Percentiles rank a stretch among this genome's conserved stretches.
Conservation (phyloP, 2,888 invertebrate species). For the Diploptera punctata region DNA sequence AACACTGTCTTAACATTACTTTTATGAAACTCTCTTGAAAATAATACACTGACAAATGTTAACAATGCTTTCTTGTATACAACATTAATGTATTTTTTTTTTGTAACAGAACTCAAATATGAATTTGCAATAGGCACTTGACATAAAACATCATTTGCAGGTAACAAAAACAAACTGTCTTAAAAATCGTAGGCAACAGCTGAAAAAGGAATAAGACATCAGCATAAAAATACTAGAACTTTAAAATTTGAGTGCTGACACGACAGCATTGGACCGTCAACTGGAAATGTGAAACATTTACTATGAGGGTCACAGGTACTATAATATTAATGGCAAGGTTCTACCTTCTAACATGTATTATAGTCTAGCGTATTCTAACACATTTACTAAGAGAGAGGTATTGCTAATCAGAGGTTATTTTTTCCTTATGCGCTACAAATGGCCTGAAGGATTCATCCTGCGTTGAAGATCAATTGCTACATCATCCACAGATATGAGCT, state of each 20-base stretch:
- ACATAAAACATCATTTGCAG: conserved; percentile 42
- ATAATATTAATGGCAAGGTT: not conserved
- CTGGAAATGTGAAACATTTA: conserved; percentile 24
- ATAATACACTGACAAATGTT: conserved; percentile 24
- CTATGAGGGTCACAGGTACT: not conserved
- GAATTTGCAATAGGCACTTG: conserved; percentile 43
- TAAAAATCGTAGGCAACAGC: conserved; percentile 21
- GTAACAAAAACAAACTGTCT: conserved; percentile 35
- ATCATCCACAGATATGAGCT: conserved; percentile 62
- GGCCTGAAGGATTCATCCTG: conserved; percentile 39
- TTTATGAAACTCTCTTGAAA: conserved; percentile 21
- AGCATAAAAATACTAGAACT: conserved; percentile 28
- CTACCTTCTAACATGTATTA: not conserved
- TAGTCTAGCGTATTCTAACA: conserved; percentile 19
- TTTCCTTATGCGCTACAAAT: conserved; percentile 19
- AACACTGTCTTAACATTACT: conserved; percentile 14
- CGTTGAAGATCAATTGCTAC: conserved; percentile 51
- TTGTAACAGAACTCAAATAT: conserved; percentile 36
- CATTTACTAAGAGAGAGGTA: conserved; percentile 33
- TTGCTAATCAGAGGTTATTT: conserved; percentile 27
- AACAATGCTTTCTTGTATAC: conserved; percentile 31
- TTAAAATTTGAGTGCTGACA: conserved; percentile 29
- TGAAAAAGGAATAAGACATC: conserved; percentile 27
- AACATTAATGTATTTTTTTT: conserved; percentile 35
- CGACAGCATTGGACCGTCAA: conserved; percentile 25